Evolutionary conservation across 2,888 invertebrate genomes (phyloP).

Genomic region (Sphecodes monilicornis): DNA sequence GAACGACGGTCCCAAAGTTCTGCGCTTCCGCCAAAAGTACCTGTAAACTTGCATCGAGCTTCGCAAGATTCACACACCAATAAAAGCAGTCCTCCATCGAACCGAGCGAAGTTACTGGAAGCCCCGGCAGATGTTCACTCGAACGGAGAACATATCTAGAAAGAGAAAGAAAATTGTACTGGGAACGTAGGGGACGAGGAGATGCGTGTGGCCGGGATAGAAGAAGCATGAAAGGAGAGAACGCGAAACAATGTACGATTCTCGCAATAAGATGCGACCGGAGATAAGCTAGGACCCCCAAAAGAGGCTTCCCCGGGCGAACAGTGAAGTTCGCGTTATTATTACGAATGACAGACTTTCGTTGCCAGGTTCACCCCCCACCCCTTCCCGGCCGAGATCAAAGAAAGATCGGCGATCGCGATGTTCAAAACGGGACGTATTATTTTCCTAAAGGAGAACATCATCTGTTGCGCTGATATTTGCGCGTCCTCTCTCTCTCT

Average conservation of each 20-base stretch:
- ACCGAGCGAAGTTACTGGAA: slow-evolving; percentile 40
- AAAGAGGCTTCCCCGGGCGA: slow-evolving; percentile 43
- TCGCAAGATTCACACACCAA: background rate
- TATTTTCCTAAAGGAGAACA: slow-evolving; percentile 50
- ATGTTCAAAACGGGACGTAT: slow-evolving; percentile 59
- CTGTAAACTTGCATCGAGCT: background rate
- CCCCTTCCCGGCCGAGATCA: slow-evolving; percentile 57
- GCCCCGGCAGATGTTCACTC: slow-evolving; percentile 56
- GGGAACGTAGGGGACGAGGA: slow-evolving; percentile 27
- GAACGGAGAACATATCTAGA: slow-evolving; percentile 18
- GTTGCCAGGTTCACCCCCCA: slow-evolving; percentile 67
- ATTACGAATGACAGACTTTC: slow-evolving; percentile 66
- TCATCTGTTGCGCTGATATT: slow-evolving; percentile 50
- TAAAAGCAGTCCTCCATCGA: background rate
- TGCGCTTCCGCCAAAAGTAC: background rate
- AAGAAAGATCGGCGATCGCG: slow-evolving; percentile 44
- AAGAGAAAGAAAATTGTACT: background rate
- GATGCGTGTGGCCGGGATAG: slow-evolving; percentile 31
- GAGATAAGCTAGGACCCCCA: slow-evolving; percentile 65
- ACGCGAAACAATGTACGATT: slow-evolving; percentile 61
- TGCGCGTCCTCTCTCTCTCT: too few species aligned
- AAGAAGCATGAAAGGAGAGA: slow-evolving; percentile 63
- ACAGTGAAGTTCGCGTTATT: slow-evolving; percentile 62
- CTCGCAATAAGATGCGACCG: slow-evolving; percentile 71
- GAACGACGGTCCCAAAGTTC: background rate